These are phyloP conservation scores for Macaria liturata DNA, from an alignment of 2,888 invertebrate genomes.

Conservation along the genomic window DNA sequence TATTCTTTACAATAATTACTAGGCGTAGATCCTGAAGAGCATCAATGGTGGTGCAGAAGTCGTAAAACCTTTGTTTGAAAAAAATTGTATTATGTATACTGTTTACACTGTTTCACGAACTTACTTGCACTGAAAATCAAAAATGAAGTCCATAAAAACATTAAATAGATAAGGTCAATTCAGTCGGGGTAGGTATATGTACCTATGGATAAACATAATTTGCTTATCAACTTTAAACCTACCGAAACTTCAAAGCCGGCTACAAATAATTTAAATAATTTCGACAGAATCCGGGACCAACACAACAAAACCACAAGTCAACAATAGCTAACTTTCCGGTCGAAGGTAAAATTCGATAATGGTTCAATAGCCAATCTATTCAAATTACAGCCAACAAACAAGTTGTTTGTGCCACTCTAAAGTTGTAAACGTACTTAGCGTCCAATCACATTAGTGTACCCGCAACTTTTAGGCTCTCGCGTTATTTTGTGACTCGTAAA, in stretches of 20 bases:
- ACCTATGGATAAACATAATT: too few species aligned
- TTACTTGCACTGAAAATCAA: too few species aligned
- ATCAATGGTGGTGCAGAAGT: too few species aligned
- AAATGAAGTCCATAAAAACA: too few species aligned
- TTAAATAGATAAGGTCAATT: too few species aligned
- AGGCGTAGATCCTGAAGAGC: not conserved
- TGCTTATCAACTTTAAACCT: too few species aligned
- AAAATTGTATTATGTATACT: too few species aligned
- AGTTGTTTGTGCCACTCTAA: slow-evolving; percentile 65
- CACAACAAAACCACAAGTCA: slow-evolving; percentile 1
- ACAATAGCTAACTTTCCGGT: slow-evolving; percentile 11
- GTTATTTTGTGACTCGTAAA: slow-evolving; percentile 64
- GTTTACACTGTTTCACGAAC: too few species aligned
- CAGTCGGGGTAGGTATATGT: too few species aligned
- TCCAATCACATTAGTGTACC: slow-evolving; percentile 67
- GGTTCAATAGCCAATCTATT: slow-evolving; percentile 28
- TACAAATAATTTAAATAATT: slow-evolving; percentile 2
- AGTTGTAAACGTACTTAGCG: slow-evolving; percentile 62
- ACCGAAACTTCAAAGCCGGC: too few species aligned
- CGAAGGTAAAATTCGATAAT: slow-evolving; percentile 18
- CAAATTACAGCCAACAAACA: slow-evolving; percentile 33
- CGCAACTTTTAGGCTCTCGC: slow-evolving; percentile 55
- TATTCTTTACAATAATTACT: slow-evolving; percentile 5
- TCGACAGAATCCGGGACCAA: slow-evolving; percentile 2
- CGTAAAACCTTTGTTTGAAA: too few species aligned